Base-by-base conservation (phyloP, 2,888 invertebrate species). In the Drosophila kanekoi region DNA sequence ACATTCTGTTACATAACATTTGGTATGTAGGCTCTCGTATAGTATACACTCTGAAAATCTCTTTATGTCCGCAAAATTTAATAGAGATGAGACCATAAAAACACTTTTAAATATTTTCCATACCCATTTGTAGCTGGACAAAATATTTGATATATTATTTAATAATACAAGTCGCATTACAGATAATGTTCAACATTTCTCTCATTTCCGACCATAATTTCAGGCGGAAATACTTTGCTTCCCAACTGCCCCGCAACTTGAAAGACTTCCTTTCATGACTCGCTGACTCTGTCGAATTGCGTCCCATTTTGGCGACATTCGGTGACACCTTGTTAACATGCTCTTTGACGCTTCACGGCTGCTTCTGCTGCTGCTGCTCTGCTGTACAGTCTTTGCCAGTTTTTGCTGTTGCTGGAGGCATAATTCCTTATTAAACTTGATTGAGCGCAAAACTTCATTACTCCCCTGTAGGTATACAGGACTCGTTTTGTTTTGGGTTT, bases 361-460 rank as follows among this genome's bases (percentile, higher is more conserved):
- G 44, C 49, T 32, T 32, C 69, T 45, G 40, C 18, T 41, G 32
- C 38, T 63, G 64, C 20, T 20, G 23, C 18, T 73, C 54, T 75
- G 66, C 65, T 60, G 61, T 58, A 23, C 23, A 23, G 38, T 23
- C 38, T 51, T 23, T 64, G 58, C 20, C 54, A 54, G 54, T 54
- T 54, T 57, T 54, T 59, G 54, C 47, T 58, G 53, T 37, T 53
- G 88, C 85, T 73, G 28, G 38, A 47, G 76, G 85, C 85, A 76
- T 71, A 75, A 87, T 85, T 85, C 81, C 84, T 76, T 80, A 89
- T 87, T 85, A 89, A 86, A 86, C 76, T 88, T 89, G 89, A 86
- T 87, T 86, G 89, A 87, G 89, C 85, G 87, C 71, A 82, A 89
- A 89, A 85, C 85, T 89, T 85, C 89, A 87, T 85, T 85, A 85